A percentile compares a stretch with the other conserved stretches of the same genome.
These are phyloP conservation scores for Danio rerio DNA, from an alignment of 2,113 vertebrate genomes.

Conservation along the genomic window GRCz12tu NC_133185.1:17556001-17556500, in stretches of 20 bases:
- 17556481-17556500: neutral
- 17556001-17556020: no score
- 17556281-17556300: neutral
- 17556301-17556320: constrained; percentile 19
- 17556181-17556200: constrained; percentile 39
- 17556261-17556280: neutral
- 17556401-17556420: neutral
- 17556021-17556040: neutral
- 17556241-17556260: constrained; percentile 53
- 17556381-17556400: neutral
- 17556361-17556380: neutral
- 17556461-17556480: neutral
- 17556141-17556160: constrained; percentile 14
- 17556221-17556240: constrained; percentile 50
- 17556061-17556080: neutral
- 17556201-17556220: constrained; percentile 47
- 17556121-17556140: constrained; percentile 26
- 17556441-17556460: no score
- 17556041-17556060: neutral
- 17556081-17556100: neutral
- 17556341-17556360: neutral
- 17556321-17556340: constrained; percentile 3
- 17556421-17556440: neutral
- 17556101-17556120: neutral
- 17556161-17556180: constrained; percentile 42